These are phyloP conservation scores for Philhelius pedissequus DNA, from an alignment of 2,888 invertebrate genomes.

Conservation along the genomic window DNA sequence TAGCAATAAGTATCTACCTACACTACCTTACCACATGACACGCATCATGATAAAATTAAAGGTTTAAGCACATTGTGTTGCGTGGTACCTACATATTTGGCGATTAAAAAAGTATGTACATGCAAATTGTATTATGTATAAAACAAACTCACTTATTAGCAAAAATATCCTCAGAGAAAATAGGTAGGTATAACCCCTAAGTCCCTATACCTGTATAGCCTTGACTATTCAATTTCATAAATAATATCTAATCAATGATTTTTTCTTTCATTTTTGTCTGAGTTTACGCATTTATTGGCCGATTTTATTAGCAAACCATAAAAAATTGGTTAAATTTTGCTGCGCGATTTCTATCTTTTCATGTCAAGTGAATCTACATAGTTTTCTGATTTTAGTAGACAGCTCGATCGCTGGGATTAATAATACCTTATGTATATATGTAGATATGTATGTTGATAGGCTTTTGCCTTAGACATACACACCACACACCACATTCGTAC, in stretches of 20 bases:
- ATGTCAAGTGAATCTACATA: too few species aligned
- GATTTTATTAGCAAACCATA: conserved; percentile 40
- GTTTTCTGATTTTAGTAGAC: not conserved
- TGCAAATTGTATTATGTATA: conserved; percentile 78
- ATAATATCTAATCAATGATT: not conserved
- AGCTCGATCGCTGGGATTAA: conserved; percentile 16
- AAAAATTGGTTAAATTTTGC: conserved; percentile 11
- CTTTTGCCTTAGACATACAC: too few species aligned
- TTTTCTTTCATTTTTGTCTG: not conserved
- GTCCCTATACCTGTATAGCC: too few species aligned
- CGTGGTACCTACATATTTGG: conserved; percentile 16
- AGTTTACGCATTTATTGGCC: not conserved
- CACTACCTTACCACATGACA: too few species aligned
- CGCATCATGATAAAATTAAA: too few species aligned
- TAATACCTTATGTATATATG: too few species aligned
- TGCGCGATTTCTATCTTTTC: conserved; percentile 17
- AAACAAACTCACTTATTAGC: conserved; percentile 74
- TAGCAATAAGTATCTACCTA: too few species aligned
- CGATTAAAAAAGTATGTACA: conserved; percentile 71
- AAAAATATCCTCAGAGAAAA: not conserved
- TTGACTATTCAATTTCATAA: not conserved
- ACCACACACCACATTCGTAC: too few species aligned
- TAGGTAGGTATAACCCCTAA: too few species aligned
- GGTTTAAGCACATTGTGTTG: not conserved
- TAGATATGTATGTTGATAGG: too few species aligned